These are phyloP conservation scores for Hippotragus niger DNA, from an alignment of 2,113 vertebrate genomes.

Conservation along the genomic window DNA sequence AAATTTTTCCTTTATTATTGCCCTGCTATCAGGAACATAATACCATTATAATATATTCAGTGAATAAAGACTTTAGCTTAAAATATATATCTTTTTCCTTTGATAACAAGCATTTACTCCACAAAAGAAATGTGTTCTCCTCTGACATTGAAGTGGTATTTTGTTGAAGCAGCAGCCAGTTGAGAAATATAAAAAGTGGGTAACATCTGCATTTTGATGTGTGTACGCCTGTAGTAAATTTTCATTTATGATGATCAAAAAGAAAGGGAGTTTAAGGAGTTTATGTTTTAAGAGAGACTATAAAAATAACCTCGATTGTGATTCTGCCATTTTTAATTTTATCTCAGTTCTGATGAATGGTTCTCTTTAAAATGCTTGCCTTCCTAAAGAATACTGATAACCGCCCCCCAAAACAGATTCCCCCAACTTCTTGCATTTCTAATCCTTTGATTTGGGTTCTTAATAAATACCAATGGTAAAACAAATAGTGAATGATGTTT, in stretches of 20 bases:
- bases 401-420: neutral
- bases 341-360: conserved; percentile 45
- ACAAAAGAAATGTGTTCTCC: conserved; percentile 2
- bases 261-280: conserved; percentile 41
- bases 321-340: conserved; percentile 54
- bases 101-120: conserved; percentile 42
- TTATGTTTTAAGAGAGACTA: conserved; percentile 43
- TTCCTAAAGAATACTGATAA: conserved; percentile 32
- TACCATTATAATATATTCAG: neutral
- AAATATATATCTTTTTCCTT: neutral
- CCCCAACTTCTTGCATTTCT: neutral
- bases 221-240: conserved; percentile 22
- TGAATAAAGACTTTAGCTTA: neutral
- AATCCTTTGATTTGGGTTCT: conserved; percentile 26
- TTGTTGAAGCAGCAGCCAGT: conserved; percentile 9
- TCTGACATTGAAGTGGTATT: conserved; percentile 7
- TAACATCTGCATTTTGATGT: conserved; percentile 58
- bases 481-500: neutral
- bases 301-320: conserved; percentile 42
- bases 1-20: neutral
- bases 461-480: neutral
- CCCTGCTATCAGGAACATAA: neutral
- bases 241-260: conserved; percentile 53
- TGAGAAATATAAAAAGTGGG: conserved; percentile 14
- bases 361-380: conserved; percentile 30